Base-by-base conservation (phyloP, 1,140 invertebrate species). In the Neodiprion fabricii region DNA sequence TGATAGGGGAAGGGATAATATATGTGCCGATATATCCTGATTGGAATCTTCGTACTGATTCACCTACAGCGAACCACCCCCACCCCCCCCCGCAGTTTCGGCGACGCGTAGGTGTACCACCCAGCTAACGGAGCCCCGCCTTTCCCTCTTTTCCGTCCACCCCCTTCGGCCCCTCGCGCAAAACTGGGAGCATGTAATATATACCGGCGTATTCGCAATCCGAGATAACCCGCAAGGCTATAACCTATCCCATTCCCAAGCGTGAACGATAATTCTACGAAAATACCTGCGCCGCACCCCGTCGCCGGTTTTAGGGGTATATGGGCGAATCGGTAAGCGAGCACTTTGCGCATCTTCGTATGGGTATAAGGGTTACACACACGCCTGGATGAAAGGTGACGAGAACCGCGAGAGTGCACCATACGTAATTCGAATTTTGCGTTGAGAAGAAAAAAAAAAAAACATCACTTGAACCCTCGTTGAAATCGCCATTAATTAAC, bases 21-120 rank as follows among this genome's bases (percentile, higher is more conserved):
- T 78, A 77, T 78, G 74, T 71, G 73, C 48, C 72, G 76, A 73
- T 78, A 78, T 73, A 78, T 77, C 49, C 53, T 40, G 77, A 77
- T 77, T 77, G 76, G 73, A 77, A 78, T 75, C 66, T 78, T 48
- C 17, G 53, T 76, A 21, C 23, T 77, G 72, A 47, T 77, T 73
- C 73, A 72, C 23, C 8, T 48, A 14, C 50, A 72, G 17, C 71
- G 10, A 14, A 53, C 48, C n/a, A 28, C 74, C 9, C 5, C 17
- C 23, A 0, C 28, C 2, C 17, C 23, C 5, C 28, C 2, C 28
- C 28, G 28, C 5, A 40, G 17, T 21, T 21, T 40, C 28, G 28
- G 5, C 0, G 28, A 40, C 28, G 28, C 28, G 28, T 40, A 40
- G 1, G 28, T 40, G 28, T 40, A 40, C 28, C 28, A 40, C 1